Conservation (phyloP, 1,140 invertebrate species). For the Bombus pascuorum region DNA sequence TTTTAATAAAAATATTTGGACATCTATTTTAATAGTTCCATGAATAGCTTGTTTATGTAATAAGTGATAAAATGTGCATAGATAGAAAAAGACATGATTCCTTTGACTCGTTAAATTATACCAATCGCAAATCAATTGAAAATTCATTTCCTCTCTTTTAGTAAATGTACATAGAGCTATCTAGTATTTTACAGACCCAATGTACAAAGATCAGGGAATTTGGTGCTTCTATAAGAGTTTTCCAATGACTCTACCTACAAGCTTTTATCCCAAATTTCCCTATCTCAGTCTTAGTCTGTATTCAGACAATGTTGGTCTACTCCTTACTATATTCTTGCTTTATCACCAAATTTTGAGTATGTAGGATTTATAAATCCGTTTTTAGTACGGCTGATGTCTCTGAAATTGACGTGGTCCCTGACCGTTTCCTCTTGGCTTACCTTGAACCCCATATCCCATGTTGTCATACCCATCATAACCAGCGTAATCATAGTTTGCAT, state of each 20-base stretch:
- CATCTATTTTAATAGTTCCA: not conserved
- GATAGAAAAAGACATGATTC: conserved; percentile 35
- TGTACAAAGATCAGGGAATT: conserved; percentile 46
- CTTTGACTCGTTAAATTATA: conserved; percentile 29
- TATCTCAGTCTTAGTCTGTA: conserved; percentile 55
- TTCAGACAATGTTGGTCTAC: conserved; percentile 71
- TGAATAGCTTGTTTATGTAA: not conserved
- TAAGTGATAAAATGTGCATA: conserved; percentile 49
- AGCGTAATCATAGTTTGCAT: conserved; percentile 78
- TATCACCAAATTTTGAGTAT: conserved; percentile 69
- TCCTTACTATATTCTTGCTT: conserved; percentile 71
- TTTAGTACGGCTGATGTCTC: conserved; percentile 83
- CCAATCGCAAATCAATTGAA: conserved; percentile 30
- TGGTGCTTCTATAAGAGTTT: conserved; percentile 9
- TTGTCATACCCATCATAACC: conserved; percentile 79
- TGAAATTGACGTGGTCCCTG: conserved; percentile 81
- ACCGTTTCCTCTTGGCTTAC: conserved; percentile 79
- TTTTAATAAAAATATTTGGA: conserved; percentile 40
- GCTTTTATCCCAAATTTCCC: conserved; percentile 41
- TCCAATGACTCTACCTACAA: not conserved
- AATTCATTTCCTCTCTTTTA: conserved; percentile 37
- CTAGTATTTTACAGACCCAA: conserved; percentile 51
- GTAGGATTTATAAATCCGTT: conserved; percentile 43
- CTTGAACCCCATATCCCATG: conserved; percentile 76
- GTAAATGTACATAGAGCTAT: conserved; percentile 54